Conservation (phyloP, 2,797 vertebrate genomes). For the Hybognathus amarus region DNA sequence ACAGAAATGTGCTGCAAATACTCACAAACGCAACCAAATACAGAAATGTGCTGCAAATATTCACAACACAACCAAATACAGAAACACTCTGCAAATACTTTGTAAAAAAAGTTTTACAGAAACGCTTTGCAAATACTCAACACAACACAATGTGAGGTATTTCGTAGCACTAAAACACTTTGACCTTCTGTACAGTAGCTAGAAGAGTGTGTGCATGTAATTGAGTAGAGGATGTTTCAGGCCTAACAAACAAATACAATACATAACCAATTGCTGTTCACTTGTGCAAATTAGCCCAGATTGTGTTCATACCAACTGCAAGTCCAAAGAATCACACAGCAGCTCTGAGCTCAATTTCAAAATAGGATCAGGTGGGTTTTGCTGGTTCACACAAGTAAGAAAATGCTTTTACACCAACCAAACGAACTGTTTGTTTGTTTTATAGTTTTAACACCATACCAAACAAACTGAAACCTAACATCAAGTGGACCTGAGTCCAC, state of each 20-base stretch:
- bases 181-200: background rate
- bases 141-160: rapidly evolving
- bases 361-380: background rate
- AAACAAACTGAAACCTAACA: background rate
- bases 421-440: background rate
- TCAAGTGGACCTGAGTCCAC: conserved; percentile 42
- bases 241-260: background rate
- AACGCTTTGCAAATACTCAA: too few relatives aligned
- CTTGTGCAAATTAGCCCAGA: background rate
- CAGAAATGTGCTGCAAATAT: too few relatives aligned
- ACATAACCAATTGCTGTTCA: background rate
- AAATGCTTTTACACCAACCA: background rate
- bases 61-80: too few relatives aligned
- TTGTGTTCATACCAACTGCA: background rate
- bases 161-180: background rate
- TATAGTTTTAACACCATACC: too few relatives aligned
- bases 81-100: rapidly evolving
- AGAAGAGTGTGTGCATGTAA: background rate
- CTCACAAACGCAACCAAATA: too few relatives aligned
- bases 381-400: background rate
- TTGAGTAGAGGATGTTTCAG: background rate
- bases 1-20: too few relatives aligned
- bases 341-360: background rate
- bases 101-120: too few relatives aligned
- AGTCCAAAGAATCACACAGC: background rate